Conservation (phyloP, 2,888 invertebrate species). For the Ceriagrion tenellum region DNA sequence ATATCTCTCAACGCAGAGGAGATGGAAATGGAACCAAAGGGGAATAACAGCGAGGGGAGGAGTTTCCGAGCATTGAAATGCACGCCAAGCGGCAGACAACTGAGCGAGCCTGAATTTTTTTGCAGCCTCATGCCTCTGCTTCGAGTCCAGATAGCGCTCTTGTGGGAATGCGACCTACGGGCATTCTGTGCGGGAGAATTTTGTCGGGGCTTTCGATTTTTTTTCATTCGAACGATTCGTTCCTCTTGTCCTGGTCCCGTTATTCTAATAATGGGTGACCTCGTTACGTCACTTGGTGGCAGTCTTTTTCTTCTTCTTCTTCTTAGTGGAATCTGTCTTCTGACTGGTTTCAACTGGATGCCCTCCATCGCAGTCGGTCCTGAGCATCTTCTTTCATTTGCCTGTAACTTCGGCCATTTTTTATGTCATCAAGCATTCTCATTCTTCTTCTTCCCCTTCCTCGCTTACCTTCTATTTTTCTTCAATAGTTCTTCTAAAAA, state of each 20-base stretch:
- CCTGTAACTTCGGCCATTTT: too few species aligned
- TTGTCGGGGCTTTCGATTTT: background rate
- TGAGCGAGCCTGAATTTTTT: background rate
- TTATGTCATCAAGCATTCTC: too few species aligned
- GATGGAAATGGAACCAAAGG: background rate
- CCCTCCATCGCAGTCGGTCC: too few species aligned
- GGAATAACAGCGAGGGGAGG: too few species aligned
- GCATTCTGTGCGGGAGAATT: background rate
- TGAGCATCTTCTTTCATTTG: too few species aligned
- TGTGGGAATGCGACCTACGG: background rate
- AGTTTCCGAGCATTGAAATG: background rate
- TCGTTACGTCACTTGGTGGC: background rate
- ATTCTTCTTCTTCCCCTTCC: too few species aligned
- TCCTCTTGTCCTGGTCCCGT: background rate
- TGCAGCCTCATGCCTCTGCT: background rate
- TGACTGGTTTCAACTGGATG: too few species aligned
- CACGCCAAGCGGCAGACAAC: background rate
- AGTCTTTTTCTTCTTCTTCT: too few species aligned
- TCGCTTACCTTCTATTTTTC: too few species aligned
- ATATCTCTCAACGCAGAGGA: background rate
- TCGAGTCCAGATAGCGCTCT: background rate
- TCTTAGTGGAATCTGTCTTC: too few species aligned
- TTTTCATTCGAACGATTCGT: background rate
- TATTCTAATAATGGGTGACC: background rate
- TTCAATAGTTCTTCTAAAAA: too few species aligned